Conservation (phyloP, 1,140 invertebrate species). For the Drosophila seguyi region DNA sequence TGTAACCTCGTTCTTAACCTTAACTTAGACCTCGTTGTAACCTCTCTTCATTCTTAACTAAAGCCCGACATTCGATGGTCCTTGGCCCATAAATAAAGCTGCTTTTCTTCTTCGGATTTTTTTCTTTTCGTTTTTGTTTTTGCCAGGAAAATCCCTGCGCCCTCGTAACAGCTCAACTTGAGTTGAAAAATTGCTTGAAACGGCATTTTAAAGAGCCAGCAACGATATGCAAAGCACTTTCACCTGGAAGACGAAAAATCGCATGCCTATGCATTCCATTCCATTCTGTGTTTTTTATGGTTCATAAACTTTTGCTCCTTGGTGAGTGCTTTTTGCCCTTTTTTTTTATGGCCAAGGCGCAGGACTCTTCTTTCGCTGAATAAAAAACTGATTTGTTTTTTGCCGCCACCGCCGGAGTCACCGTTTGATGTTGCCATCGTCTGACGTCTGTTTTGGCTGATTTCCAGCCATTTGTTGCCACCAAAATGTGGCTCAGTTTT, state of each 20-base stretch:
- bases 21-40: background rate
- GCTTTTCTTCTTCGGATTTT: no score
- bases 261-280: constrained; percentile 60
- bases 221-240: constrained; percentile 36
- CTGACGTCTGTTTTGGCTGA: constrained; percentile 34
- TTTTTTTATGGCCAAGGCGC: constrained; percentile 40
- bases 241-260: constrained; percentile 36
- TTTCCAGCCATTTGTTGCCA: constrained; percentile 61
- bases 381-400: constrained; percentile 68
- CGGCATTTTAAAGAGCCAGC: constrained; percentile 39
- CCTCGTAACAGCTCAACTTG: constrained; percentile 32
- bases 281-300: constrained; percentile 65
- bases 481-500: constrained; percentile 41
- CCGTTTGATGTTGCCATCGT: constrained; percentile 34
- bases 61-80: constrained; percentile 6
- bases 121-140: no score
- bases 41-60: background rate
- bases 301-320: constrained; percentile 63
- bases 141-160: constrained; percentile 8
- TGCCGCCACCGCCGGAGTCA: background rate
- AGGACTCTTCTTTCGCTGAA: constrained; percentile 27
- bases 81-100: constrained; percentile 26
- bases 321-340: constrained; percentile 50
- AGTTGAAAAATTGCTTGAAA: constrained; percentile 42
- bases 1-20: background rate